Evolutionary conservation across 2,797 vertebrate genomes (phyloP), one percentile per base, ranked within the genome.

Genomic region (Crax fasciolata): DNA sequence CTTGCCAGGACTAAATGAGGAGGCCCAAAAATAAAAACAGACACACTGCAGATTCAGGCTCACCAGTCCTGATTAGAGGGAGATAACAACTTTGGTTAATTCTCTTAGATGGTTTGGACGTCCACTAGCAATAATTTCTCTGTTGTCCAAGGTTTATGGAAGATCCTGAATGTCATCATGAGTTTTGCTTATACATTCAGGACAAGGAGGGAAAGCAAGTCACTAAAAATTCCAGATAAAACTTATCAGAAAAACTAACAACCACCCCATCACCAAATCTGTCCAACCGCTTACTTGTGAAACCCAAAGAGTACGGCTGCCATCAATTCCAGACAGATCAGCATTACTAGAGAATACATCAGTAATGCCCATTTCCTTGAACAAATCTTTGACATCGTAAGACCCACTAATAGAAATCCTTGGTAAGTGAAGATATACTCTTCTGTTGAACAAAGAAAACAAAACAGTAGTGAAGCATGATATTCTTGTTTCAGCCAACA

Each of bases 261-360:
- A 25, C 21, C 3, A 0, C 4, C 14, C 66, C 41, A 20, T 28
- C 46, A 52, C 27, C 32, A 63, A 13, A 51, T 65, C 38, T 44
- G 5, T 6, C 14, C 55, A 13, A 25, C 68, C 61, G 92, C 97
- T 97, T 95, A 96, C 96, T 79, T 95, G 9, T 80, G 96, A 95
- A 94, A 96, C 87, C 8, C 18, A 28, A 57, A 96, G 90, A 20
- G 48, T 0, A 2, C 0, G 25, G 4, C 55, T 85, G 62, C 78
- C 59, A 9, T 55, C 87, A 78, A 97, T 90, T 81, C 96, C 96
- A 87, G 96, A 96, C 44, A 96, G 89, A 62, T 97, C 96, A 87
- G 96, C 94, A 10, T 62, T 78, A 17, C 9, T 2, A 68, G 85
- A 91, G 76, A 97, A 97, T 51, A 96, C 65, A 46, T 97, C 75